Evolutionary conservation across 2,797 vertebrate species (phyloP).

Genomic region (Sarcoramphus papa): DNA sequence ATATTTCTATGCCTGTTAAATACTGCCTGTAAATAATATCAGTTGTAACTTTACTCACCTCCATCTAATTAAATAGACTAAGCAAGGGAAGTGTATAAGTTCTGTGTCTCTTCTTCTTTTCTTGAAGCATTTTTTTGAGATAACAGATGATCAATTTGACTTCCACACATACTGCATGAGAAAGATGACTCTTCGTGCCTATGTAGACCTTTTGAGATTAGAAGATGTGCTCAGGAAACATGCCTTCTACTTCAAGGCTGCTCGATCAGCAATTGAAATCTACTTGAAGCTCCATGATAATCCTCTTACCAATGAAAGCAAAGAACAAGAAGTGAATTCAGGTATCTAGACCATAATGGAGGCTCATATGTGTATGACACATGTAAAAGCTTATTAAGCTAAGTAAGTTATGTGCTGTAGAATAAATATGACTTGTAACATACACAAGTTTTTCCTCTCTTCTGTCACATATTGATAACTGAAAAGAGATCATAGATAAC

Average conservation of each 20-base stretch:
- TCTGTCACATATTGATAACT: neutral
- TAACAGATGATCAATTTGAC: conserved; percentile 82
- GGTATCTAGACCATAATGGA: conserved; percentile 53
- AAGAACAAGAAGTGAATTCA: conserved; percentile 81
- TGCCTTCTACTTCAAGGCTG: conserved; percentile 79
- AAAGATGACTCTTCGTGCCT: conserved; percentile 82
- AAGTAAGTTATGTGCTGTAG: neutral
- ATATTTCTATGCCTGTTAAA: neutral
- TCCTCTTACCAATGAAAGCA: conserved; percentile 76
- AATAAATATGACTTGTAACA: neutral
- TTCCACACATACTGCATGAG: conserved; percentile 83
- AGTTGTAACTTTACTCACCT: neutral
- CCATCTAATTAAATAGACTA: neutral
- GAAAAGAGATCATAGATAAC: neutral
- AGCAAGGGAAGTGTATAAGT: neutral
- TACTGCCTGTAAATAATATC: neutral
- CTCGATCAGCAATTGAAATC: conserved; percentile 78
- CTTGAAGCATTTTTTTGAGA: conserved; percentile 81
- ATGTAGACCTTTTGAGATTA: conserved; percentile 78
- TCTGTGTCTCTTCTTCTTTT: neutral
- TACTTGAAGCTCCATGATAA: conserved; percentile 81
- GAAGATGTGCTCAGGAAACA: conserved; percentile 80
- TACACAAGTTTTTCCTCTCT: neutral
- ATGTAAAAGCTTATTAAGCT: neutral
- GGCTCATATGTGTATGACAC: neutral